A percentile compares a stretch with the other conserved stretches of the same genome.
These are phyloP conservation scores for Arizona elegans DNA, from an alignment of 2,113 vertebrate genomes.

Conservation along the genomic window DNA sequence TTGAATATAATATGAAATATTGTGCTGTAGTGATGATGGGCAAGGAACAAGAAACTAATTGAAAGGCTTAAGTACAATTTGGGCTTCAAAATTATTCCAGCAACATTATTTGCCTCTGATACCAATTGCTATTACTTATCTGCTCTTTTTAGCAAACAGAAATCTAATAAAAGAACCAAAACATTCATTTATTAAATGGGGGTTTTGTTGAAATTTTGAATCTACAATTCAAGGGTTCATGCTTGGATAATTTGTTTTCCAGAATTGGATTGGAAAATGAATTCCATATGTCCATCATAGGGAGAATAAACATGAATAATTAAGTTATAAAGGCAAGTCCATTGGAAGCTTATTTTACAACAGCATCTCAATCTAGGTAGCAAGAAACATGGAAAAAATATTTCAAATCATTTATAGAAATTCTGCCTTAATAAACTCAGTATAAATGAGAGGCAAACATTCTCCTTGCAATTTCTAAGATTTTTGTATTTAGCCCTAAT, in stretches of 20 bases:
- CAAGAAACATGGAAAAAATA: too few species aligned
- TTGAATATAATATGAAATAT: slow-evolving; percentile 51
- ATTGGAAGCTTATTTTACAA: too few species aligned
- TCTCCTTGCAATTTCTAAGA: too few species aligned
- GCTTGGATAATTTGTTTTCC: neutral
- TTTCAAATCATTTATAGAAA: too few species aligned
- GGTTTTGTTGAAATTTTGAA: fast-evolving
- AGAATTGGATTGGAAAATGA: neutral
- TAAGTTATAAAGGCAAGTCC: too few species aligned
- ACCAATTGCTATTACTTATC: slow-evolving; percentile 44
- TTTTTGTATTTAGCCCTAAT: too few species aligned
- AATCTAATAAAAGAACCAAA: slow-evolving; percentile 46
- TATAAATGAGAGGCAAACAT: too few species aligned
- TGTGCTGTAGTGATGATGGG: slow-evolving; percentile 37
- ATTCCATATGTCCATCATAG: neutral
- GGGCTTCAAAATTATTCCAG: slow-evolving; percentile 46
- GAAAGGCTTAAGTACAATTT: slow-evolving; percentile 41
- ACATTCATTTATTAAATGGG: slow-evolving; percentile 35
- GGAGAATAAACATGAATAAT: too few species aligned
- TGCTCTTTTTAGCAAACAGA: slow-evolving; percentile 1
- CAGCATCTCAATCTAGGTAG: too few species aligned
- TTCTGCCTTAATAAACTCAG: too few species aligned
- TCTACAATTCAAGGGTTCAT: neutral
- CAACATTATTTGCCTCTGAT: slow-evolving; percentile 51
- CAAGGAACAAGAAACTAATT: slow-evolving; percentile 55